Conservation (phyloP, 2,888 invertebrate genomes). For the Oscheius sp. region DNA sequence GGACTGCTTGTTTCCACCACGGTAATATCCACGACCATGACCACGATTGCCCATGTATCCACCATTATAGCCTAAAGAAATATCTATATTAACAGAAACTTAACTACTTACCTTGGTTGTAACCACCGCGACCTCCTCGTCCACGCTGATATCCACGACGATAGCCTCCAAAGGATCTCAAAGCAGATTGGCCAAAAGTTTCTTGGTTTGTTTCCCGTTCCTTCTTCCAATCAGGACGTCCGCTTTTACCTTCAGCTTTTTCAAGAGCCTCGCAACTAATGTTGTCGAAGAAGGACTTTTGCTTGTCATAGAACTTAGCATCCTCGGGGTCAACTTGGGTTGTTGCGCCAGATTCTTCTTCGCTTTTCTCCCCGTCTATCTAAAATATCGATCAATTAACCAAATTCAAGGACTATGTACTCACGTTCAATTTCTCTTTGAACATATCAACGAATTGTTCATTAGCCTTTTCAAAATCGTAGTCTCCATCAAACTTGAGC, state of each 20-base stretch:
- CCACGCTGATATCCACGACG: constrained; percentile 50
- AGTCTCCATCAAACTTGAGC: constrained; percentile 76
- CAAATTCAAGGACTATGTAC: not conserved
- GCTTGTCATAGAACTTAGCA: constrained; percentile 87
- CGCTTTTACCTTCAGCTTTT: constrained; percentile 65
- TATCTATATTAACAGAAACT: not conserved
- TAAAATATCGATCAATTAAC: not conserved
- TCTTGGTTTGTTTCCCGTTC: constrained; percentile 69
- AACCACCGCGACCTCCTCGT: constrained; percentile 41
- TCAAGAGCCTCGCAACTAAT: constrained; percentile 90
- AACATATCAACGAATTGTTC: constrained; percentile 82
- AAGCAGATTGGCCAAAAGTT: constrained; percentile 68
- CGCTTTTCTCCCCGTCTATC: constrained; percentile 38
- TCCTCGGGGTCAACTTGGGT: constrained; percentile 33
- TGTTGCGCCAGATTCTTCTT: constrained; percentile 31
- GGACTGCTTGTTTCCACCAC: constrained; percentile 19
- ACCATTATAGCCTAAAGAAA: too few relatives aligned
- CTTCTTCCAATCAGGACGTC: constrained; percentile 68
- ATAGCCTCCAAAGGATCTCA: constrained; percentile 59
- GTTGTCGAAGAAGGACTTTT: constrained; percentile 97
- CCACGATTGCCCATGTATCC: constrained; percentile 13
- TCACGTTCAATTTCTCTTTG: constrained; percentile 43
- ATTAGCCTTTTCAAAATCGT: constrained; percentile 98
- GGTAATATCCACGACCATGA: constrained; percentile 1
- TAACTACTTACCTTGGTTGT: constrained; percentile 23